A percentile compares a stretch with the other conserved stretches of the same genome.
Evolutionary conservation across 2,113 vertebrate species (phyloP).

Genomic region (Passerina amoena): DNA sequence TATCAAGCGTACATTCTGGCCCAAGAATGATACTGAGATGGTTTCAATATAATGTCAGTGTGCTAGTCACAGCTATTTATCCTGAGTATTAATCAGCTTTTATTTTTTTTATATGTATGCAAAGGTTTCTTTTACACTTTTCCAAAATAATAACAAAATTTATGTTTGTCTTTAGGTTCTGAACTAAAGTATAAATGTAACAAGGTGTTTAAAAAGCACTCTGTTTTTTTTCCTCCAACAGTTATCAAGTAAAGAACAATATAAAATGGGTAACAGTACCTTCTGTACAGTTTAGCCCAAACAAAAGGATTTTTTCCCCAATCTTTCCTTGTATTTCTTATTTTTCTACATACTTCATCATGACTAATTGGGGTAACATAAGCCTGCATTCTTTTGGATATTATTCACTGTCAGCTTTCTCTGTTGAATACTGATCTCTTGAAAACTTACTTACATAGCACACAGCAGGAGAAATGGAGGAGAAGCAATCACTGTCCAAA

Average conservation of each 20-base stretch:
- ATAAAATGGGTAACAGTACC: not conserved
- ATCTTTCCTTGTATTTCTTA: not conserved
- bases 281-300: not conserved
- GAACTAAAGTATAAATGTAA: not conserved
- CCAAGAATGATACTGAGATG: not conserved
- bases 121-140: not conserved
- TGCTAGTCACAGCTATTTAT: not conserved
- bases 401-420: constrained; percentile 38
- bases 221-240: not conserved
- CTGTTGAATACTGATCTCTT: constrained; percentile 11
- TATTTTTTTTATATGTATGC: not conserved
- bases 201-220: not conserved
- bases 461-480: constrained; percentile 19
- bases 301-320: not conserved
- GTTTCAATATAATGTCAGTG: not conserved
- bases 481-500: constrained; percentile 46
- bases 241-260: not conserved
- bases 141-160: not conserved
- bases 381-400: constrained; percentile 8
- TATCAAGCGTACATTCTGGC: not conserved
- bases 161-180: not conserved
- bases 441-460: constrained; percentile 51
- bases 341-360: constrained; percentile 21
- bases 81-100: constrained; percentile 11
- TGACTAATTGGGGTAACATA: constrained; percentile 50